Evolutionary conservation across 2,888 invertebrate species (phyloP).

Genomic region (Melinaea marsaeus): DNA sequence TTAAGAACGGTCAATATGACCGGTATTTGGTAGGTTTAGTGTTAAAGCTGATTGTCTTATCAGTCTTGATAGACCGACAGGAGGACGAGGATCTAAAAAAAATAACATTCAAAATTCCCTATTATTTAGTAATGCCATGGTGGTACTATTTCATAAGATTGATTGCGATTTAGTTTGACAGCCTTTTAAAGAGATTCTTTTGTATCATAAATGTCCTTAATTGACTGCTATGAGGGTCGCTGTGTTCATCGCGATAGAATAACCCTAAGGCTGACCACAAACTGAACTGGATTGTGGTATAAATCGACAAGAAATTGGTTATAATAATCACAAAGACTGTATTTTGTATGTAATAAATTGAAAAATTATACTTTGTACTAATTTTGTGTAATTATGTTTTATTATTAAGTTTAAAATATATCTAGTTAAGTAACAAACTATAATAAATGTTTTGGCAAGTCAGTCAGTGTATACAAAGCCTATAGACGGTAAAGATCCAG

Average conservation of each 20-base stretch:
- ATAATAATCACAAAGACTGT: no score
- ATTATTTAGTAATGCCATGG: slow-evolving; percentile 16
- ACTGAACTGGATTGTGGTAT: no score
- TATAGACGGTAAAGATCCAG: slow-evolving; percentile 19
- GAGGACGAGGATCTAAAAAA: background rate
- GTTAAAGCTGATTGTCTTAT: no score
- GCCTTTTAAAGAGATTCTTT: slow-evolving; percentile 17
- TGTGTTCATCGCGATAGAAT: background rate
- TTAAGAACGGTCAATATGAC: no score
- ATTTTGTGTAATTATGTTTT: background rate
- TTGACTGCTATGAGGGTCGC: background rate
- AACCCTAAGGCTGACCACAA: no score
- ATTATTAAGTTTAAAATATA: background rate
- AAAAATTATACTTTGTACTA: no score
- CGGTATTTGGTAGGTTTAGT: no score
- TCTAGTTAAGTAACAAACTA: background rate
- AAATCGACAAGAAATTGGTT: no score
- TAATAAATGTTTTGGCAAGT: background rate
- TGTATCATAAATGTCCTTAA: slow-evolving; percentile 15
- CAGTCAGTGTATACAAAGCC: background rate
- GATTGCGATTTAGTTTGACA: slow-evolving; percentile 32
- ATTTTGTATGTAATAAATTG: no score
- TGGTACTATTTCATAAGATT: slow-evolving; percentile 21
- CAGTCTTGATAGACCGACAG: background rate
- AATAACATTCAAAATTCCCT: background rate